A percentile compares a stretch with the other conserved stretches of the same genome.
These are phyloP conservation scores for Tylochromis polylepis DNA, from an alignment of 2,113 vertebrate species.

Conservation along the genomic window DNA sequence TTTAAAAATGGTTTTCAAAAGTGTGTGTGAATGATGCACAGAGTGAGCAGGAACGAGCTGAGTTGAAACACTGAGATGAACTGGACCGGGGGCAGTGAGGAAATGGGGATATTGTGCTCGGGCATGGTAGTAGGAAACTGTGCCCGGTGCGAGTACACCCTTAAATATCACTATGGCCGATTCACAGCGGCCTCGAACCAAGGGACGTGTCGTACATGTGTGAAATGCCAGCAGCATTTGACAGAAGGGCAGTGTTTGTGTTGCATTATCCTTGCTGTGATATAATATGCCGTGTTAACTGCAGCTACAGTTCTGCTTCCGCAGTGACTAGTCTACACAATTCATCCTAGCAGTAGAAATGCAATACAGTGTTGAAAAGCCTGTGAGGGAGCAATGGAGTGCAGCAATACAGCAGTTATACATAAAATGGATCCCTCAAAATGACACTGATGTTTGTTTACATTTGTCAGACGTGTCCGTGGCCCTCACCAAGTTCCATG, in stretches of 20 bases:
- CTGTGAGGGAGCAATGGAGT: background rate
- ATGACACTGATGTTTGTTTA: slow-evolving; percentile 15
- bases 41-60: background rate
- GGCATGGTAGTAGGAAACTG: background rate
- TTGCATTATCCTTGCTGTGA: background rate
- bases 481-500: background rate
- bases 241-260: background rate
- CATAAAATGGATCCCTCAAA: background rate
- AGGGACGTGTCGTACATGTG: background rate
- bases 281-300: background rate
- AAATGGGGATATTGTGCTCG: background rate
- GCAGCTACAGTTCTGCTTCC: background rate
- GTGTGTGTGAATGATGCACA: background rate
- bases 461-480: background rate
- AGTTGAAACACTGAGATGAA: background rate
- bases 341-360: slow-evolving; percentile 19
- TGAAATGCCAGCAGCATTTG: background rate
- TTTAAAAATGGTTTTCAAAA: background rate
- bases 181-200: background rate
- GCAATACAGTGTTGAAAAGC: background rate
- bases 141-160: background rate
- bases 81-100: background rate
- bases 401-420: background rate
- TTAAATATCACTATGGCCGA: background rate
- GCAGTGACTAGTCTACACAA: background rate